A percentile compares a stretch with the other conserved stretches of the same genome.
Evolutionary conservation across 92 coral and sea anemone species (phyloP).

Genomic region (Metridium senile): DNA sequence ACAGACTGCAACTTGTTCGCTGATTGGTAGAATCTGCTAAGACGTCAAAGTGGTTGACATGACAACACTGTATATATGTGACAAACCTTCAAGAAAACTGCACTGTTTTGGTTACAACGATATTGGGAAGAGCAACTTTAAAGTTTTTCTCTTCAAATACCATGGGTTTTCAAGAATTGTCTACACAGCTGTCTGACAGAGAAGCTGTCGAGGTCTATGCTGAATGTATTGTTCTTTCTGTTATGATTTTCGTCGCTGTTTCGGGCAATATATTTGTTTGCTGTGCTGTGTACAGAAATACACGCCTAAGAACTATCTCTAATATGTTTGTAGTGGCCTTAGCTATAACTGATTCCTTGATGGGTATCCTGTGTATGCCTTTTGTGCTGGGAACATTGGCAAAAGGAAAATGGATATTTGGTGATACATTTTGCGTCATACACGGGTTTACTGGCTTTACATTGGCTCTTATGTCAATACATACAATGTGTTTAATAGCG

Average conservation of each 20-base stretch:
- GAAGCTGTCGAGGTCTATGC: background rate
- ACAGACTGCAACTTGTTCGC: background rate
- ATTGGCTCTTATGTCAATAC: conserved; percentile 58
- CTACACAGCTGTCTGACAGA: conserved; percentile 22
- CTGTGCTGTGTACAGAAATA: conserved; percentile 66
- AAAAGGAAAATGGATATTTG: conserved; percentile 57
- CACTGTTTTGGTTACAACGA: background rate
- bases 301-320: conserved; percentile 66
- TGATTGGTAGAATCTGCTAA: conserved; percentile 10
- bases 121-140: background rate
- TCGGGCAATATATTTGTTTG: conserved; percentile 70
- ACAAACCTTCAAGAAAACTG: background rate
- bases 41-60: conserved; percentile 3
- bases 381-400: conserved; percentile 57
- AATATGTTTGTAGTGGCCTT: conserved; percentile 71
- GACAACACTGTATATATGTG: background rate
- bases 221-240: conserved; percentile 42
- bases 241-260: conserved; percentile 48
- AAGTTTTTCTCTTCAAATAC: background rate
- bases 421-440: conserved; percentile 46
- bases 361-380: conserved; percentile 69
- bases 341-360: conserved; percentile 78
- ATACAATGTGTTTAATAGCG: conserved; percentile 74
- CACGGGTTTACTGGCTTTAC: conserved; percentile 77
- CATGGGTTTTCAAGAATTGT: conserved; percentile 1